Percentiles rank a stretch among this genome's conserved stretches.
phyloP scores from a whole-genome alignment of 2,113 vertebrate genomes.

The Nibea coibor region DNA sequence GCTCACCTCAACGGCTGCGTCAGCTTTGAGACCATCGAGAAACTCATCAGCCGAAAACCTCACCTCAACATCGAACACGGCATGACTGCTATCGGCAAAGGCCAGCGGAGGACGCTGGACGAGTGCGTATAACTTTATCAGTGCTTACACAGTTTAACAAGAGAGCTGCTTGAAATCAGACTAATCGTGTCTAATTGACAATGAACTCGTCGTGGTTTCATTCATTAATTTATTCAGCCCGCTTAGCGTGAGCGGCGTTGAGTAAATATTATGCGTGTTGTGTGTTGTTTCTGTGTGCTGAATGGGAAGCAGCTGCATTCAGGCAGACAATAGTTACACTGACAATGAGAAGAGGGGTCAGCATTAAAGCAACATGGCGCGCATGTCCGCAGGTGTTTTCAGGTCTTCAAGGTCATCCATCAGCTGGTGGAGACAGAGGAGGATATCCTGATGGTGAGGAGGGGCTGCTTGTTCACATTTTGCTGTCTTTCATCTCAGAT shows the following conservation, averaged over 20 bases:
- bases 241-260: no score
- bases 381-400: constrained; percentile 89
- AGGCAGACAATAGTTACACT: neutral
- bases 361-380: constrained; percentile 6
- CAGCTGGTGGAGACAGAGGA: constrained; percentile 92
- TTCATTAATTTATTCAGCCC: neutral
- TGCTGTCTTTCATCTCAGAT: neutral
- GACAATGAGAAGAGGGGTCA: neutral
- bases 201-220: neutral
- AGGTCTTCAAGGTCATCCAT: constrained; percentile 94
- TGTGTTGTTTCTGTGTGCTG: neutral
- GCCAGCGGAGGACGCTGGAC: constrained; percentile 89
- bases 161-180: neutral
- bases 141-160: neutral
- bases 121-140: constrained; percentile 84
- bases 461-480: neutral
- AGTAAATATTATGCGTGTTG: no score
- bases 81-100: constrained; percentile 92
- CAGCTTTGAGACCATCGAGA: constrained; percentile 91
- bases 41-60: constrained; percentile 89
- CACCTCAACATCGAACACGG: constrained; percentile 87
- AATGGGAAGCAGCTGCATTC: neutral
- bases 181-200: no score
- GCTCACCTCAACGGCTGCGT: constrained; percentile 97
- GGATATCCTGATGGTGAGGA: constrained; percentile 92